Base-by-base conservation (phyloP, 2,113 vertebrate genomes). In the Pipa parva region DNA sequence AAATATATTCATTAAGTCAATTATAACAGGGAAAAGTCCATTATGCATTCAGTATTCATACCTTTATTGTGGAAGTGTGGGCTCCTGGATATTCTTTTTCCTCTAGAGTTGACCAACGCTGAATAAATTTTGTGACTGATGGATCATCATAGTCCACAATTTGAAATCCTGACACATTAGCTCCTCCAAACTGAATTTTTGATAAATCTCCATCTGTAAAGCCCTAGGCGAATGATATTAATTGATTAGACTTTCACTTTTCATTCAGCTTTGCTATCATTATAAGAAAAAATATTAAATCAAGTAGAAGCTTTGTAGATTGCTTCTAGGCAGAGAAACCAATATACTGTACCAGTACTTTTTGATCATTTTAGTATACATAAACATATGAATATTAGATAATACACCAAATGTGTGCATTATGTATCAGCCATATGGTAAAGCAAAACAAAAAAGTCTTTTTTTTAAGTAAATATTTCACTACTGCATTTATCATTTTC, bases 111-210 rank as follows among this genome's bases (percentile, higher is more conserved):
- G 96, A 95, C 97, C 97, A 99, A 42, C 94, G 86, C 67, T 99
- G 95, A 83, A 98, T 94, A 79, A 99, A 99, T 78, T 98, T 98
- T 71, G 95, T 90, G 46, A 98, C 97, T 73, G 95, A 61, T 21
- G 96, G 92, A 76, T 99, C 93, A 26, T 99, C 96, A 52, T 98
- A 99, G 76, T 99, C 97, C 39, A 99, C 97, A 21, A 99, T 99
- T 81, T 99, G 97, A 85, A 99, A 99, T 74, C 97, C 97, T 33
- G 97, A 99, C 50, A 99, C 96, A 1, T 99, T 99, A 50, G 97
- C 96, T 42, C 97, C 97, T 56, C 97, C 97, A 71, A 99, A 99
- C 74, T 99, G 97, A 81, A 99, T 98, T 85, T 99, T 99, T 68
- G 95, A 89, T 51, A 99, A 78, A 75, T 99, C 97, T 67, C 95